phyloP scores from a whole-genome alignment of 23 tunicate species.

The Halocynthia roretzi region DNA sequence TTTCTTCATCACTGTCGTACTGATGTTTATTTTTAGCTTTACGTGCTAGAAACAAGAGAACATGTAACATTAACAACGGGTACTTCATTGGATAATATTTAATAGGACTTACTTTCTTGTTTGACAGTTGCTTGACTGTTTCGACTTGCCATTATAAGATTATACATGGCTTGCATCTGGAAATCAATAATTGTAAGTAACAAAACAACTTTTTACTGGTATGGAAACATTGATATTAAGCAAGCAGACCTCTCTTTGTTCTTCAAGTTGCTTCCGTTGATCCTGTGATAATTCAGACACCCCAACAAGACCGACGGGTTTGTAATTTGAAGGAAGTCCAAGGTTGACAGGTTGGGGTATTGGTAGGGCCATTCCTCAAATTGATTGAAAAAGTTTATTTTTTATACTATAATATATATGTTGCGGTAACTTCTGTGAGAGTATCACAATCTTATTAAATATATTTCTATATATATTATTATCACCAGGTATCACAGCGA shows the following conservation, averaged over 20 bases:
- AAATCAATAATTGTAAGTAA: too few relatives aligned
- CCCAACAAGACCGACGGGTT: constrained; percentile 77
- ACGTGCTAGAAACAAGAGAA: not conserved
- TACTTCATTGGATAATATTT: too few relatives aligned
- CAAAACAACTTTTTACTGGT: too few relatives aligned
- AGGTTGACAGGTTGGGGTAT: constrained; percentile 16
- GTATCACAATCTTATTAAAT: too few relatives aligned
- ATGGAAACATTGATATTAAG: too few relatives aligned
- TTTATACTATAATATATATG: too few relatives aligned
- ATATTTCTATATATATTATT: too few relatives aligned
- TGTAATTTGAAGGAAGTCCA: constrained; percentile 48
- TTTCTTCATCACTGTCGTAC: constrained; percentile 95
- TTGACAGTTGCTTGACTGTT: constrained; percentile 17
- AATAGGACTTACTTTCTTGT: not conserved
- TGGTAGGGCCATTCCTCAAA: constrained; percentile 29
- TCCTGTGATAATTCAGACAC: constrained; percentile 37
- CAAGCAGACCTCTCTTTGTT: constrained; percentile 44
- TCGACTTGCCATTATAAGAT: constrained; percentile 83
- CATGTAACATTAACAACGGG: too few relatives aligned
- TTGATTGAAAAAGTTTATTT: too few relatives aligned
- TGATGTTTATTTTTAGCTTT: constrained; percentile 55
- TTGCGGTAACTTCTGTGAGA: too few relatives aligned
- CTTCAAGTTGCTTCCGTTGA: constrained; percentile 81
- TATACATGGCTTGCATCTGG: constrained; percentile 86
- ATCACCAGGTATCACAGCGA: constrained; percentile 40